Evolutionary conservation across 2,113 vertebrate genomes (phyloP).

Genomic region (Thomomys bottae): DNA sequence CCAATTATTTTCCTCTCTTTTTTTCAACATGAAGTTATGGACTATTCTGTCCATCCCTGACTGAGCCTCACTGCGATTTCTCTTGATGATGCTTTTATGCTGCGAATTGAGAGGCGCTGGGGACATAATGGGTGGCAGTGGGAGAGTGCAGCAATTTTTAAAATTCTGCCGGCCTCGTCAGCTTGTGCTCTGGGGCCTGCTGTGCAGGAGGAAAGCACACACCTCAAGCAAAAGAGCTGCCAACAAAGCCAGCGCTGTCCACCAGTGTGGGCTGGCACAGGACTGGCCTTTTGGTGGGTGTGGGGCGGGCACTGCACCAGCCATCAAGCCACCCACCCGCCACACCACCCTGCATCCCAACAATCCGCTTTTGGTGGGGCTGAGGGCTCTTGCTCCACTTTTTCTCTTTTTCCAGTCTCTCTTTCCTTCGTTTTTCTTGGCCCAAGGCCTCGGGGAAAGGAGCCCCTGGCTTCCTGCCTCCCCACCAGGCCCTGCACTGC

Average conservation of each 20-base stretch:
- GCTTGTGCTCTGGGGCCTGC: constrained; percentile 78
- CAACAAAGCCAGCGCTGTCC: constrained; percentile 82
- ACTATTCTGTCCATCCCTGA: constrained; percentile 85
- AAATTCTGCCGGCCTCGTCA: constrained; percentile 83
- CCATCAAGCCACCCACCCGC: background rate
- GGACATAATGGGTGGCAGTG: constrained; percentile 84
- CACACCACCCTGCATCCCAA: constrained; percentile 68
- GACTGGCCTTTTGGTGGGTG: constrained; percentile 62
- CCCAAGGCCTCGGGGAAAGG: constrained; percentile 75
- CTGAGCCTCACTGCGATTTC: constrained; percentile 86
- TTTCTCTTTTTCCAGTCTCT: constrained; percentile 26
- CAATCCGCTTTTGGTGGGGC: constrained; percentile 58
- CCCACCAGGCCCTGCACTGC: constrained; percentile 68
- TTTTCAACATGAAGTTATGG: constrained; percentile 85
- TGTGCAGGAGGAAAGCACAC: constrained; percentile 83
- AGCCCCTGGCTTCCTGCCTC: constrained; percentile 74
- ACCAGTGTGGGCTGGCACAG: constrained; percentile 72
- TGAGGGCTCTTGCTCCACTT: constrained; percentile 18
- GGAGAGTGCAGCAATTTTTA: constrained; percentile 84
- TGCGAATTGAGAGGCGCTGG: constrained; percentile 79
- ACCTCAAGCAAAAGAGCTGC: constrained; percentile 52
- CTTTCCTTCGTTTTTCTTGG: constrained; percentile 69
- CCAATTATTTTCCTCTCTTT: constrained; percentile 87
- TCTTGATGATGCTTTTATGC: constrained; percentile 89
- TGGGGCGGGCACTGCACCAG: constrained; percentile 55